phyloP scores from a whole-genome alignment of 2,113 vertebrate genomes.

The Ammodytes marinus region DNA sequence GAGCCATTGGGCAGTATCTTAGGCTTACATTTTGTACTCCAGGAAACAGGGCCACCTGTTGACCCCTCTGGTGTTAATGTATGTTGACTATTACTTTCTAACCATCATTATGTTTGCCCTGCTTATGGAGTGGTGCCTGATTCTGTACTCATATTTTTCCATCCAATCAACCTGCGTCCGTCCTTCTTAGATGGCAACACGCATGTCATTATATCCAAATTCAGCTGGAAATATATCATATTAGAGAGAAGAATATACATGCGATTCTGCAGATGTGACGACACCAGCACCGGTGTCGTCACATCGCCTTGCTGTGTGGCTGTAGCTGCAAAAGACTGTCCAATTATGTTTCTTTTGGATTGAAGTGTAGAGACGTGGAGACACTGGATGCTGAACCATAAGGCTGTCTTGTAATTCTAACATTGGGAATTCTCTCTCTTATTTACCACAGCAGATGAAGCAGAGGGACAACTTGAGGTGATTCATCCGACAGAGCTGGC shows the following conservation, averaged over 20 bases:
- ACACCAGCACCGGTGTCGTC: not conserved
- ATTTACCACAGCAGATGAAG: not conserved
- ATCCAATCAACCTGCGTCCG: no score
- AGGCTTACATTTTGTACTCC: not conserved
- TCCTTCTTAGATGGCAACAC: no score
- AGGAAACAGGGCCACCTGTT: not conserved
- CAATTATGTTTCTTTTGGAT: not conserved
- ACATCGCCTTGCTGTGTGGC: not conserved
- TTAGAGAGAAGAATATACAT: not conserved
- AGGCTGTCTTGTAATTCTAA: not conserved
- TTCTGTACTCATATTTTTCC: not conserved
- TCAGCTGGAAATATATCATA: no score
- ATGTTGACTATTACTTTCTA: not conserved
- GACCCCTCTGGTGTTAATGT: not conserved
- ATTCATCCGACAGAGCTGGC: conserved; percentile 4
- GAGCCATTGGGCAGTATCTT: not conserved
- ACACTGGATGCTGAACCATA: not conserved
- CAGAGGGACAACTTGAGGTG: not conserved
- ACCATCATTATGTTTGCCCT: not conserved
- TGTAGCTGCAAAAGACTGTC: not conserved
- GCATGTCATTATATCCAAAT: no score
- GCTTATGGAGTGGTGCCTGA: not conserved
- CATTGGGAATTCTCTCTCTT: not conserved
- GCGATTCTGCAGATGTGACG: conserved; percentile 6
- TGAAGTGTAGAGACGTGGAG: not conserved